These are phyloP conservation scores for Pomacea maculata DNA, from an alignment of 1,140 invertebrate species.

Conservation along the genomic window DNA sequence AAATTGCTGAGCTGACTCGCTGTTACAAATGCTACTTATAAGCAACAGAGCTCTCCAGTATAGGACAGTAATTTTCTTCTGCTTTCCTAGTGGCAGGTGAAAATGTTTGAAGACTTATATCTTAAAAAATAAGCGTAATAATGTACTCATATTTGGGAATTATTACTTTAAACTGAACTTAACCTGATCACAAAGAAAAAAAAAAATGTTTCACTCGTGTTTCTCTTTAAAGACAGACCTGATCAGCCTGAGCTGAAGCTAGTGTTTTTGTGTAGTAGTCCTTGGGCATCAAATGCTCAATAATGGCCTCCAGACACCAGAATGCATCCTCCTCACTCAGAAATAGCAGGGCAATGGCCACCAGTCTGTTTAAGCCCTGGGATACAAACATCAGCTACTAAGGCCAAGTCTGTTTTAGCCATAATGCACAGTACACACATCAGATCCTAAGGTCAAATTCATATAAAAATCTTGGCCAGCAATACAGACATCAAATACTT, in stretches of 20 bases:
- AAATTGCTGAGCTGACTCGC: too few relatives aligned
- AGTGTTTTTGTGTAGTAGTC: conserved; percentile 69
- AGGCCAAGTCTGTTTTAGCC: too few relatives aligned
- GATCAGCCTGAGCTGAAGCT: conserved; percentile 71
- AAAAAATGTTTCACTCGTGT: background rate
- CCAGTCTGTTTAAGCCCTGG: conserved; percentile 71
- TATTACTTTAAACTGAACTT: background rate
- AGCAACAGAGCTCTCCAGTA: too few relatives aligned
- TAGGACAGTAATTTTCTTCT: background rate
- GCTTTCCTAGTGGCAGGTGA: background rate
- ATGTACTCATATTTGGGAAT: background rate
- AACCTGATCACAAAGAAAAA: background rate
- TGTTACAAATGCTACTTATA: too few relatives aligned
- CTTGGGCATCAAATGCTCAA: conserved; percentile 69
- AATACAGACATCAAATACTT: too few relatives aligned
- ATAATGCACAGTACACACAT: too few relatives aligned
- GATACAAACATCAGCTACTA: background rate
- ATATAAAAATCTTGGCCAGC: too few relatives aligned
- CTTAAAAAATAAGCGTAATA: background rate
- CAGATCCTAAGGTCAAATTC: too few relatives aligned
- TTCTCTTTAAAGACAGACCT: conserved; percentile 55
- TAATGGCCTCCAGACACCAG: conserved; percentile 71
- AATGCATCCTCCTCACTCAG: conserved; percentile 72
- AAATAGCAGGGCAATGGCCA: conserved; percentile 70
- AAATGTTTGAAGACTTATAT: background rate